Evolutionary conservation across 2,888 invertebrate species (phyloP).

Genomic region (Lutraria lutraria): DNA sequence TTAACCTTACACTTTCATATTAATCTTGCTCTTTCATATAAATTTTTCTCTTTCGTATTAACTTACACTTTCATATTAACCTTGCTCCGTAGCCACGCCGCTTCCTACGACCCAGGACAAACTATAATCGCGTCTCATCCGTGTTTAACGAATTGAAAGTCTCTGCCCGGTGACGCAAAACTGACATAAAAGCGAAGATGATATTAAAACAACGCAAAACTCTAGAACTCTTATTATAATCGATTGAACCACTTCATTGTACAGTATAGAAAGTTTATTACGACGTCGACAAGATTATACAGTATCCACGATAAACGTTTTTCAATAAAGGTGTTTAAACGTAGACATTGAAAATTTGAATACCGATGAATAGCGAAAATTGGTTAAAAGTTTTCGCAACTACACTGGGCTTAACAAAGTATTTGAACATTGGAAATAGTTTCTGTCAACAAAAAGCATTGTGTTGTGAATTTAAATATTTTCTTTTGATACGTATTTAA

Average conservation of each 20-base stretch:
- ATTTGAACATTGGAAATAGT: conserved; percentile 5
- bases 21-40: too few species aligned
- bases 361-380: conserved; percentile 4
- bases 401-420: neutral
- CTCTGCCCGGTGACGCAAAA: too few species aligned
- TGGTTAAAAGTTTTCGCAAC: neutral
- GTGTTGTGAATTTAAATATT: neutral
- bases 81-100: too few species aligned
- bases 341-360: neutral
- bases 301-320: neutral
- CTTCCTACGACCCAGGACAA: too few species aligned
- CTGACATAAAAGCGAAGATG: too few species aligned
- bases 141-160: too few species aligned
- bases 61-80: too few species aligned
- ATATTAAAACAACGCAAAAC: too few species aligned
- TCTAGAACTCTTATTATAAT: neutral
- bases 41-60: too few species aligned
- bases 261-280: conserved; percentile 2
- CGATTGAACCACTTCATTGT: neutral
- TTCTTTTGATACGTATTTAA: conserved; percentile 6
- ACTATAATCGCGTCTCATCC: too few species aligned
- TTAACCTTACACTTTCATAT: too few species aligned
- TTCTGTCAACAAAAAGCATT: neutral
- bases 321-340: neutral
- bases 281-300: neutral